A percentile compares a stretch with the other conserved stretches of the same genome.
Evolutionary conservation across 2,797 vertebrate genomes (phyloP).

Genomic region (Myotis myotis): DNA sequence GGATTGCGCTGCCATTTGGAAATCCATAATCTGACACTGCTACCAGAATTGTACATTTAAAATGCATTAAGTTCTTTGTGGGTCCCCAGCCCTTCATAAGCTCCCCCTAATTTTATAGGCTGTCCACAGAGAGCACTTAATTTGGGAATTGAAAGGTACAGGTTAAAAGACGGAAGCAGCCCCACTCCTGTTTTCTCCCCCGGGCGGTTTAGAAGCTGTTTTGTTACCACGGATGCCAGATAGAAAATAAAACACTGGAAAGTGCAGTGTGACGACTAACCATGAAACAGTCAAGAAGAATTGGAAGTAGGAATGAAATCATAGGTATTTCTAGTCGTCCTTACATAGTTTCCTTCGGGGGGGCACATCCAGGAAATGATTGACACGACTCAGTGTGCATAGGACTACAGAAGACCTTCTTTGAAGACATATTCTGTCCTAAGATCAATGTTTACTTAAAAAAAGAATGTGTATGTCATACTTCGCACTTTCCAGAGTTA

Average conservation of each 20-base stretch:
- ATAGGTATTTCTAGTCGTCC: background rate
- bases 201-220: background rate
- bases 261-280: background rate
- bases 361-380: background rate
- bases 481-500: background rate
- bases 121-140: background rate
- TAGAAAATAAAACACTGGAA: background rate
- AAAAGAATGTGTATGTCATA: background rate
- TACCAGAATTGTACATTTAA: constrained; percentile 10
- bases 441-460: background rate
- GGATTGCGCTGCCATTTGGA: constrained; percentile 49
- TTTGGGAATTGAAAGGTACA: background rate
- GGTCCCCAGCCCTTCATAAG: background rate
- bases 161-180: background rate
- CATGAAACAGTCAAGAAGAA: background rate
- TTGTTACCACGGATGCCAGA: background rate
- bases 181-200: background rate
- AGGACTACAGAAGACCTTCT: background rate
- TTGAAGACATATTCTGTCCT: background rate
- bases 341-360: background rate
- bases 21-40: constrained; percentile 54
- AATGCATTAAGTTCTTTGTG: background rate
- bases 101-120: background rate
- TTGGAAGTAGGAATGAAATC: background rate
- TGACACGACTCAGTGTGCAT: background rate